Evolutionary conservation across 2,113 vertebrate species (phyloP).

Genomic region (Solenodon paradoxus): DNA sequence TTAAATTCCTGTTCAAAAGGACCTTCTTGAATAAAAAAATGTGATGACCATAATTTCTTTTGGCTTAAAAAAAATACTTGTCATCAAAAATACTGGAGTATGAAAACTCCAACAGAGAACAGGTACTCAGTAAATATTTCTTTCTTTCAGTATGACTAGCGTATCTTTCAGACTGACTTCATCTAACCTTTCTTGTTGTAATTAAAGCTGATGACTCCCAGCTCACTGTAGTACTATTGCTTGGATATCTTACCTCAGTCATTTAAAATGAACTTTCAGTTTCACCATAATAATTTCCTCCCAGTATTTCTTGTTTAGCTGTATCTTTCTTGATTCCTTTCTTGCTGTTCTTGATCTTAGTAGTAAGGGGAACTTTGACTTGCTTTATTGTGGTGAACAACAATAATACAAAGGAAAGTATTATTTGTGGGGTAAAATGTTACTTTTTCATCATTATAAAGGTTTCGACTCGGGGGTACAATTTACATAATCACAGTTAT

Average conservation of each 20-base stretch:
- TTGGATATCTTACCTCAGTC: background rate
- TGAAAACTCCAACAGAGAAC: background rate
- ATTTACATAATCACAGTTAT: background rate
- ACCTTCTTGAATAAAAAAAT: too few species aligned
- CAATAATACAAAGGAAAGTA: background rate
- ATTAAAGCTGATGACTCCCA: background rate
- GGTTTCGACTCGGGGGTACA: background rate
- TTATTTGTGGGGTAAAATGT: background rate
- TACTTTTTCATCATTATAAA: background rate
- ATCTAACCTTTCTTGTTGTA: background rate
- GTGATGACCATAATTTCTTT: too few species aligned
- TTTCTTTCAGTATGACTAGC: background rate
- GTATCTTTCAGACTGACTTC: background rate
- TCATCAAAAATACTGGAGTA: background rate
- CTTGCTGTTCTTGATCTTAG: background rate
- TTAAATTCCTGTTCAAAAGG: too few species aligned
- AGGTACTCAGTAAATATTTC: background rate
- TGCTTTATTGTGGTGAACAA: background rate
- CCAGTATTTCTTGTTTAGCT: background rate
- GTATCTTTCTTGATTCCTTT: background rate
- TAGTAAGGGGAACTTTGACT: background rate
- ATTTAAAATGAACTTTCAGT: background rate
- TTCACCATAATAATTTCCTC: background rate
- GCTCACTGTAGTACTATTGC: background rate
- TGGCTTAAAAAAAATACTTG: too few species aligned